These are phyloP conservation scores for Mycalesis mineus DNA, from an alignment of 2,888 invertebrate species.

Conservation along the genomic window DNA sequence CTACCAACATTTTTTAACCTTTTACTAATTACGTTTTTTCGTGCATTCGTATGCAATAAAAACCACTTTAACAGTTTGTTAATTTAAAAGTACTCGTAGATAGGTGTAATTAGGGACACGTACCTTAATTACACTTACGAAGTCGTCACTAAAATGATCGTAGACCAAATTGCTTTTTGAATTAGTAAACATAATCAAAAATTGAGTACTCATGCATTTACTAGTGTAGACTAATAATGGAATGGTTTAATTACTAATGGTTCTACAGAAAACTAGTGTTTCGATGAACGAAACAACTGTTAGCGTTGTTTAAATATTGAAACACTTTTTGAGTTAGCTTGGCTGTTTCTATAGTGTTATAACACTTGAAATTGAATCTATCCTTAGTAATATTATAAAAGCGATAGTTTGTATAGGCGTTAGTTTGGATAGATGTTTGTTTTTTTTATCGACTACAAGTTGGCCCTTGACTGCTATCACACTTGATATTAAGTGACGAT, in stretches of 20 bases:
- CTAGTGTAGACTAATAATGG: constrained; percentile 15
- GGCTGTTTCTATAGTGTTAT: background rate
- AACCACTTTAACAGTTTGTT: background rate
- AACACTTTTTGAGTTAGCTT: background rate
- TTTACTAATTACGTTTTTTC: no score
- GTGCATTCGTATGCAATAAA: background rate
- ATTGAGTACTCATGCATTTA: constrained; percentile 22
- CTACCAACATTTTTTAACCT: no score
- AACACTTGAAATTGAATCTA: no score
- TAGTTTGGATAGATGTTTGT: no score
- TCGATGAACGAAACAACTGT: constrained; percentile 5
- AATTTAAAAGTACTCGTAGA: background rate
- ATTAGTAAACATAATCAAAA: constrained; percentile 21
- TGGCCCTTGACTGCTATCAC: no score
- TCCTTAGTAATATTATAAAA: no score
- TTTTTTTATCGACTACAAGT: no score
- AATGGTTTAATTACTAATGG: constrained; percentile 15
- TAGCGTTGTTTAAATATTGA: background rate
- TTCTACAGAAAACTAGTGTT: constrained; percentile 3
- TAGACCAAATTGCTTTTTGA: constrained; percentile 21
- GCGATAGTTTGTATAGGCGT: no score
- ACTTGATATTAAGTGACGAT: no score
- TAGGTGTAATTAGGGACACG: background rate
- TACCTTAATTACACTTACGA: constrained; percentile 14
- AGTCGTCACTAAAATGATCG: constrained; percentile 12